Base-by-base conservation (phyloP, 2,888 invertebrate species). In the Thalpophila matura region DNA sequence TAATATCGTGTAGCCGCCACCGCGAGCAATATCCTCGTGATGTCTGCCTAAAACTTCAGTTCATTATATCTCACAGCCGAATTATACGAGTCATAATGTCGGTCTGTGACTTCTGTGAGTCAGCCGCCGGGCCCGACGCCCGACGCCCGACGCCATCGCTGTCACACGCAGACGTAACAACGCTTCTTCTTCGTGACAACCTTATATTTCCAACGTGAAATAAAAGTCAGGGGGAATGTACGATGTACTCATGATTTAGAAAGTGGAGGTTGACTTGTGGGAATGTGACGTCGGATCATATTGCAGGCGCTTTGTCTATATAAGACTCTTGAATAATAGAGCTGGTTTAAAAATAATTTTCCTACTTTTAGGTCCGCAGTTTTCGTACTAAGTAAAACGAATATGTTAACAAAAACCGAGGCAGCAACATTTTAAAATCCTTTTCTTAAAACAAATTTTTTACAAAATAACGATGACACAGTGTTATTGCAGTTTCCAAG, bases 401-500 rank as follows among this genome's bases (percentile, higher is more conserved):
- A 27, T 31, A 40, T 20, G 16, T 38, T 4, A n/a, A 16, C 14
- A 12, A 20, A 10, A 27, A 57, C 27, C n/a, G 46, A 22, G 7
- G 12, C 37, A 24, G 38, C 0, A 12, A 3, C 1, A 2, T 58
- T 33, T 24, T 9, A 46, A 33, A 40, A 24, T 35, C 16, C 5
- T 9, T 61, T 20, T 20, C 16, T 43, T 35, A 14, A 24, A 51
- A 50, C 20, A n/a, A 29, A 40, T 14, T 33, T 3, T n/a, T 37
- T 27, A 0, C 16, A 50, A 59, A 38, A 12, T 37, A 47, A 70
- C 14, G 22, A 51, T 31, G 29, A 64, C 12, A 31, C 14, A 71
- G 20, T 20, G 50, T 55, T 71, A 71, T 50, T 71, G 40, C 61
- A n/a, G 12, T 22, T 47, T 26, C 16, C 20, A 33, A 46, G 45